Conservation (phyloP, 2,888 invertebrate genomes). For the Netelia fuscicornis region DNA sequence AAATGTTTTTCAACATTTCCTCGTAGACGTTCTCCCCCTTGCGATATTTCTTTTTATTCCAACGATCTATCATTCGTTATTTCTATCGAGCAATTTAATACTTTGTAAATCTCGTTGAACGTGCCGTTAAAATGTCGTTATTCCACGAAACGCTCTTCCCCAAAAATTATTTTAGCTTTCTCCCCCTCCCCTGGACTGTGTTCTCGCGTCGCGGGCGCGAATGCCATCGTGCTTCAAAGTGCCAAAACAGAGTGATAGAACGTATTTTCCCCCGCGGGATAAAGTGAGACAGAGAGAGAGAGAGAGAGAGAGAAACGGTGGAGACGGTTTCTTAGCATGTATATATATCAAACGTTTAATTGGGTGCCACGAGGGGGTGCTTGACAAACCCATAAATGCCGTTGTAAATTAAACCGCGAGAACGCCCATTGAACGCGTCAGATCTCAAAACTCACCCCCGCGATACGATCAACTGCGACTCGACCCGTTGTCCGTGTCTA, state of each 20-base stretch:
- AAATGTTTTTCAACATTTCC: too few relatives aligned
- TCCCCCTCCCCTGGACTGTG: not conserved
- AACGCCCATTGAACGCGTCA: not conserved
- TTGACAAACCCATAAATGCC: slow-evolving; percentile 67
- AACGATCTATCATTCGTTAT: slow-evolving; percentile 2
- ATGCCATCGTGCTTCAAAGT: not conserved
- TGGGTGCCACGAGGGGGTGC: slow-evolving; percentile 68
- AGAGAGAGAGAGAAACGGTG: too few relatives aligned
- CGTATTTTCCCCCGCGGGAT: not conserved
- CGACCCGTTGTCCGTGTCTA: too few relatives aligned
- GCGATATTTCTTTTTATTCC: too few relatives aligned
- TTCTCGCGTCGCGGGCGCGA: not conserved
- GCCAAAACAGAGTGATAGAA: slow-evolving; percentile 28
- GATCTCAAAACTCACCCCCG: not conserved
- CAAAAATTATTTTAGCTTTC: slow-evolving; percentile 51
- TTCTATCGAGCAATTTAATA: slow-evolving; percentile 35
- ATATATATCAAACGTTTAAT: slow-evolving; percentile 74
- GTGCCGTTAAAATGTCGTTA: slow-evolving; percentile 29
- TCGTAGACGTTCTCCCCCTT: too few relatives aligned
- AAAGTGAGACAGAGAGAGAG: not conserved
- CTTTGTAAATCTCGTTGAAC: slow-evolving; percentile 31
- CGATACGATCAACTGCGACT: too few relatives aligned
- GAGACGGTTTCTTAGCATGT: slow-evolving; percentile 23
- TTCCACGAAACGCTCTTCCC: slow-evolving; percentile 48
- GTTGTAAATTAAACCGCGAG: slow-evolving; percentile 71